Conservation (phyloP, 2,113 vertebrate species). For the Varanus komodoensis region DNA sequence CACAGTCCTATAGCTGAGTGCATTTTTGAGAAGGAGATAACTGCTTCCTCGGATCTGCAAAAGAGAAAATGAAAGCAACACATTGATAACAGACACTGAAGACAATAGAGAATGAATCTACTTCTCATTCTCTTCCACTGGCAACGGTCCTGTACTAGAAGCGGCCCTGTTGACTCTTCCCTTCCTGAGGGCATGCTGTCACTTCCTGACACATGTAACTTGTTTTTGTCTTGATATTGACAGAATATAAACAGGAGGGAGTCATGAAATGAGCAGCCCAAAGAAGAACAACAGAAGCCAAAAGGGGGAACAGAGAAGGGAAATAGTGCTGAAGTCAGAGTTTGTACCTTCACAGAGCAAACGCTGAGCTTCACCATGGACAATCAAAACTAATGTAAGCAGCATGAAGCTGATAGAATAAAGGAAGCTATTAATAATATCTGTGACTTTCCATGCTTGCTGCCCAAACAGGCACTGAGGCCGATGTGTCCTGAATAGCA, state of each 20-base stretch:
- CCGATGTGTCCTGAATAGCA: neutral
- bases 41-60: neutral
- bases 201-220: neutral
- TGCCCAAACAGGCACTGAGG: neutral
- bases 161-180: neutral
- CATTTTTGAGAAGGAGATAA: neutral
- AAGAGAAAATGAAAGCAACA: neutral
- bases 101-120: neutral
- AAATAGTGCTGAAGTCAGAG: neutral
- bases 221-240: neutral
- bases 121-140: neutral
- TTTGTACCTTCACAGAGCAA: neutral
- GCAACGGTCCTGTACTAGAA: neutral
- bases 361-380: neutral
- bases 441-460: neutral
- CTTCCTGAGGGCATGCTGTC: constrained; percentile 2
- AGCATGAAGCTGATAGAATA: neutral
- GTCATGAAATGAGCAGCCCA: neutral
- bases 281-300: neutral
- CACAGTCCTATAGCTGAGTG: neutral
- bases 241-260: neutral
- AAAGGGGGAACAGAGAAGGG: neutral
- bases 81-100: neutral
- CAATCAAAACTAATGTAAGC: neutral
- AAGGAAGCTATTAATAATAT: neutral